A percentile compares a stretch with the other conserved stretches of the same genome.
phyloP scores from a whole-genome alignment of 2,888 invertebrate genomes.

The Cerastis leucographa region DNA sequence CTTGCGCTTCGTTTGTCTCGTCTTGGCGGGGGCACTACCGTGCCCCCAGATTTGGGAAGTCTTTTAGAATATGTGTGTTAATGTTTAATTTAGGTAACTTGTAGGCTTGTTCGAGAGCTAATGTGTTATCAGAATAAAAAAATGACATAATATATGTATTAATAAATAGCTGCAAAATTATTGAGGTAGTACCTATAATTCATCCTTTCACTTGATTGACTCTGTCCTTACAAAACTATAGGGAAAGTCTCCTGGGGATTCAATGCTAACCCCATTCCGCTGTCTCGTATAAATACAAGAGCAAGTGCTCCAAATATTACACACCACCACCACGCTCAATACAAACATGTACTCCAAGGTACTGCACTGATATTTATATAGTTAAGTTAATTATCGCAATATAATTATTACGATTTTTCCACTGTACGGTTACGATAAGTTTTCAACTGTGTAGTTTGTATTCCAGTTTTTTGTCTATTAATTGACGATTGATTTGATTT shows the following conservation, averaged over 20 bases:
- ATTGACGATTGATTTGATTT: no score
- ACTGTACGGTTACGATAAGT: not conserved
- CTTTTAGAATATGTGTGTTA: no score
- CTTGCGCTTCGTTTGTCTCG: no score
- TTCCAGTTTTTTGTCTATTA: no score
- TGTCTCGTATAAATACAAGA: constrained; percentile 83
- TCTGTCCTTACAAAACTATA: not conserved
- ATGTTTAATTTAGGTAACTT: no score
- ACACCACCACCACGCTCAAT: constrained; percentile 72
- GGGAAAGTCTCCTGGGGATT: constrained; percentile 58
- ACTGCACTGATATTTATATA: constrained; percentile 55
- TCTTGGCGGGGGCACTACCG: no score
- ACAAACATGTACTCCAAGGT: constrained; percentile 85
- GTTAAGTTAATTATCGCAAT: no score
- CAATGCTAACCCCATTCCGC: constrained; percentile 77
- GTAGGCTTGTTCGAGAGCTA: no score
- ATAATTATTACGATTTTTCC: not conserved
- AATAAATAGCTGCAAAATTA: not conserved
- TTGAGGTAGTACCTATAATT: not conserved
- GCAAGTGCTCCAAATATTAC: constrained; percentile 80
- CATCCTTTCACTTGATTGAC: constrained; percentile 10
- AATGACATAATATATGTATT: no score
- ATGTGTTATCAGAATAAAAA: no score
- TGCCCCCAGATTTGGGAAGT: no score
- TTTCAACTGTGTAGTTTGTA: not conserved